Percentiles rank a stretch among this genome's conserved stretches.
These are phyloP conservation scores for Ciconia nigra DNA, from an alignment of 2,797 vertebrate genomes.

Conservation along the genomic window DNA sequence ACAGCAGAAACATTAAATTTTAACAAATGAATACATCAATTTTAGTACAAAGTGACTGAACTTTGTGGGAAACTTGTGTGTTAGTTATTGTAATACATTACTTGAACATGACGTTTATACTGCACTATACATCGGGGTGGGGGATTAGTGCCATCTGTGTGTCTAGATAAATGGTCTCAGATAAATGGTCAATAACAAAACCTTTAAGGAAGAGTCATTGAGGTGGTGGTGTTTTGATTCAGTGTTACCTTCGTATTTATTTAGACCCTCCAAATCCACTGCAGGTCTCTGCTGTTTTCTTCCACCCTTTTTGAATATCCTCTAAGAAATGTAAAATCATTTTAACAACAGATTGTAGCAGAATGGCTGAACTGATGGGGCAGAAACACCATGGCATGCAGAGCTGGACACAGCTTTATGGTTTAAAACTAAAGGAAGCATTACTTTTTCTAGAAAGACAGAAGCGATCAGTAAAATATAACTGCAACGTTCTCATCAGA, in stretches of 20 bases:
- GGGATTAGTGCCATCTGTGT: neutral
- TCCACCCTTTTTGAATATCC: neutral
- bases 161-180: neutral
- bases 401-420: neutral
- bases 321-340: neutral
- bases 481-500: neutral
- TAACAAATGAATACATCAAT: neutral
- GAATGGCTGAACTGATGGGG: neutral
- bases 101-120: neutral
- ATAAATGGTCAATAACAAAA: neutral
- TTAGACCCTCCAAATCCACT: neutral
- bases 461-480: neutral
- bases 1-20: neutral
- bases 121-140: neutral
- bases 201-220: neutral
- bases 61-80: neutral
- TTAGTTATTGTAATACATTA: neutral
- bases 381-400: neutral
- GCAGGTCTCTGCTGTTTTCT: neutral
- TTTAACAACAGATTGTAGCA: neutral
- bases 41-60: neutral
- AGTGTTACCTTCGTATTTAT: neutral
- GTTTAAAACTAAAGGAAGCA: neutral
- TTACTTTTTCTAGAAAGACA: neutral
- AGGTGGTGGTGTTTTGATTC: neutral